These are phyloP conservation scores for Myrmophylax atrothorax DNA, from an alignment of 2,113 vertebrate species.

Conservation along the genomic window DNA sequence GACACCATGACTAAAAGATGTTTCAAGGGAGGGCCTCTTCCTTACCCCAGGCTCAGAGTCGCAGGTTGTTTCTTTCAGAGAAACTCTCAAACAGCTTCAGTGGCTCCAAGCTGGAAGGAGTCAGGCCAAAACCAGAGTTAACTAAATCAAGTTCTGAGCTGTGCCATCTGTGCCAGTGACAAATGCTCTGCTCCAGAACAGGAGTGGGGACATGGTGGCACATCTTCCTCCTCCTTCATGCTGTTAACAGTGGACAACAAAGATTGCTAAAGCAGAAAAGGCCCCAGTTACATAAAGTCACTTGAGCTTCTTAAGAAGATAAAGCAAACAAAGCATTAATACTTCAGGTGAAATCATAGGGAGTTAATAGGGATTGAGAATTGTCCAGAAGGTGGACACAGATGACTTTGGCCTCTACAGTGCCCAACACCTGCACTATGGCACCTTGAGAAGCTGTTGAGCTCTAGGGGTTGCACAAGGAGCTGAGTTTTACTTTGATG, in stretches of 20 bases:
- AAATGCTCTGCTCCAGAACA: neutral
- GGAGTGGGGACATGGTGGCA: neutral
- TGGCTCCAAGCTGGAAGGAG: neutral
- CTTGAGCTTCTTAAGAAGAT: neutral
- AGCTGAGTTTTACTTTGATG: neutral
- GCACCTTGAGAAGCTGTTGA: neutral
- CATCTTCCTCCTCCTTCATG: fast-evolving
- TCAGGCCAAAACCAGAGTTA: neutral
- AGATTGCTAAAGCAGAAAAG: neutral
- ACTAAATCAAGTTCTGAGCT: neutral
- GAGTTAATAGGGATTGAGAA: neutral
- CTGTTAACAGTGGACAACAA: neutral
- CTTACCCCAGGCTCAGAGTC: neutral
- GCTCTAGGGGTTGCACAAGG: neutral
- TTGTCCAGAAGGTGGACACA: neutral
- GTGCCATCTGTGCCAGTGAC: neutral
- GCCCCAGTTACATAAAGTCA: neutral
- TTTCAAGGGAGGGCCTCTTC: neutral
- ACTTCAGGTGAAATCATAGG: neutral
- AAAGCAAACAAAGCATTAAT: neutral
- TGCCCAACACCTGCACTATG: neutral
- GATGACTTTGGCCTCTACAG: neutral
- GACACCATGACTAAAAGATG: neutral
- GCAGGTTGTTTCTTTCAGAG: neutral
- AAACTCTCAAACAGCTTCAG: neutral